phyloP scores from a whole-genome alignment of 1,140 invertebrate genomes.

The Drosophila ohnishii region DNA sequence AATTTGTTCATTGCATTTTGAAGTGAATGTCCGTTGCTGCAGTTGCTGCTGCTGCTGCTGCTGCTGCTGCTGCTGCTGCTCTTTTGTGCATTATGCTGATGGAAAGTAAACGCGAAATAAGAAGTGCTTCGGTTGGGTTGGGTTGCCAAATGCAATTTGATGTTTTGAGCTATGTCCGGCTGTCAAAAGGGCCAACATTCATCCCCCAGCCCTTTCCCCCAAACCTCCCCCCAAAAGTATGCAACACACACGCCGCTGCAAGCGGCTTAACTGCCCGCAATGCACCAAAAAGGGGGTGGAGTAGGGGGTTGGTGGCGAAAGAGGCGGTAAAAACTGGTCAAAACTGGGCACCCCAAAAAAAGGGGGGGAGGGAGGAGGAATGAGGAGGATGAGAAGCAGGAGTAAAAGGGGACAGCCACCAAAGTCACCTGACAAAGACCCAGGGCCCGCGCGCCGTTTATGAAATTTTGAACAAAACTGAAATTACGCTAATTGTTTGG shows the following conservation, averaged over 20 bases:
- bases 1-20: conserved; percentile 72
- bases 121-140: conserved; percentile 12
- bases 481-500: conserved; percentile 83
- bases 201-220: conserved; percentile 37
- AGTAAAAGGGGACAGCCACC: neutral
- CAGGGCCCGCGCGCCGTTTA: conserved; percentile 56
- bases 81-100: conserved; percentile 46
- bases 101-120: conserved; percentile 47
- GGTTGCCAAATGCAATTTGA: conserved; percentile 41
- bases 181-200: conserved; percentile 53
- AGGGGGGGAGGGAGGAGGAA: too few species aligned
- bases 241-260: conserved; percentile 48
- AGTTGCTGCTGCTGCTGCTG: too few species aligned
- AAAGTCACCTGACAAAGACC: conserved; percentile 33
- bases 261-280: conserved; percentile 56
- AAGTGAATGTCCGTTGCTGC: conserved; percentile 40
- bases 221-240: conserved; percentile 55
- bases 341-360: neutral
- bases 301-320: neutral
- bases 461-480: conserved; percentile 83
- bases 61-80: neutral
- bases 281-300: conserved; percentile 1
- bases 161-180: conserved; percentile 29
- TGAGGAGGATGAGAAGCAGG: neutral
- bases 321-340: conserved; percentile 25